These are phyloP conservation scores for Caiman crocodilus DNA, from an alignment of 2,797 vertebrate species.

Conservation along the genomic window DNA sequence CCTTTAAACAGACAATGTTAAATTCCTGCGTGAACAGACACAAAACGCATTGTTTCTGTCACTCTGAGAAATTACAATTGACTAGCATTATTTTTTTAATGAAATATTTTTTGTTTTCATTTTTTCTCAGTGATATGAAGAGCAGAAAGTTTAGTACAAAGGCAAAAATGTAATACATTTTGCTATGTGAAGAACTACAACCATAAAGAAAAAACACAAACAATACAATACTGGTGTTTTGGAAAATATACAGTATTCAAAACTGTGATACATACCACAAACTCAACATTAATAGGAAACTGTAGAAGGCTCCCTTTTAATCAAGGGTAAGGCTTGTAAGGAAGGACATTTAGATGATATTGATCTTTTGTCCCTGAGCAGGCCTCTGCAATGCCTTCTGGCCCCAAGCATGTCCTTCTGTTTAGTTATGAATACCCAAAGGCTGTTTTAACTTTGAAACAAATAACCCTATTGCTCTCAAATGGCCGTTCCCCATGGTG, in stretches of 20 bases:
- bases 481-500: no score
- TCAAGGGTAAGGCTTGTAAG: neutral
- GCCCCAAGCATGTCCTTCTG: neutral
- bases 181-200: neutral
- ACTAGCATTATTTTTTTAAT: neutral
- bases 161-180: no score
- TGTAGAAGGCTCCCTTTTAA: neutral
- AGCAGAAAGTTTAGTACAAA: neutral
- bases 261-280: neutral
- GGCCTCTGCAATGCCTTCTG: neutral
- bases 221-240: neutral
- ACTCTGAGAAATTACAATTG: no score
- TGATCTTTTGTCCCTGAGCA: no score
- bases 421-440: neutral
- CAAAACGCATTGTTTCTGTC: neutral
- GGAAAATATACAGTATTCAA: neutral
- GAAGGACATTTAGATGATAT: neutral
- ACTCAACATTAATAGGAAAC: neutral
- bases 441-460: neutral
- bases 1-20: neutral
- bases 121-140: neutral
- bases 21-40: neutral
- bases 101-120: neutral
- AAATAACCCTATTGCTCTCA: neutral
- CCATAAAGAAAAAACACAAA: neutral